phyloP scores from a whole-genome alignment of 2,797 vertebrate genomes.

The Pampus argenteus region DNA sequence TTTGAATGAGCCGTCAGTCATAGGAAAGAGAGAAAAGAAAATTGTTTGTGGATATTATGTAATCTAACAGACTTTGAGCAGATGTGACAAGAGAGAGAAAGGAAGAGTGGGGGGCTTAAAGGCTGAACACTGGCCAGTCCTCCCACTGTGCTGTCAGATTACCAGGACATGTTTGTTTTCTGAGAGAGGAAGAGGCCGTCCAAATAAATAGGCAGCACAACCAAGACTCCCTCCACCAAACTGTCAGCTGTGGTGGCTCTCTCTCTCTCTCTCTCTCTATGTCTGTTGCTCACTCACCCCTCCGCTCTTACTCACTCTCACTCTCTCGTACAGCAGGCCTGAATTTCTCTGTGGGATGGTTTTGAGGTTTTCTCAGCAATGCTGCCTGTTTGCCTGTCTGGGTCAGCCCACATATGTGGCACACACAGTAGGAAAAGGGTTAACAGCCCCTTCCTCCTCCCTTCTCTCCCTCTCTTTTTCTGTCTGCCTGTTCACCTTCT shows the following conservation, averaged over 20 bases:
- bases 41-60: constrained; percentile 75
- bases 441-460: constrained; percentile 67
- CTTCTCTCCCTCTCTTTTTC: constrained; percentile 16
- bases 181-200: constrained; percentile 73
- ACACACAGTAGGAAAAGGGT: constrained; percentile 80
- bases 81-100: constrained; percentile 63
- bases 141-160: constrained; percentile 78
- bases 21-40: constrained; percentile 70
- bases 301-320: constrained; percentile 44
- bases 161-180: constrained; percentile 80
- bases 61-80: constrained; percentile 73
- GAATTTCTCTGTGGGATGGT: constrained; percentile 79
- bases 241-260: constrained; percentile 67
- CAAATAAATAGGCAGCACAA: constrained; percentile 80
- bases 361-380: constrained; percentile 83
- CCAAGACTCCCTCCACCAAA: constrained; percentile 62
- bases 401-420: constrained; percentile 83
- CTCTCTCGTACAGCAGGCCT: constrained; percentile 59
- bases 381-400: constrained; percentile 82
- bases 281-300: constrained; percentile 1
- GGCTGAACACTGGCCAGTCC: constrained; percentile 66
- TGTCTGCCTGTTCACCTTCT: constrained; percentile 58
- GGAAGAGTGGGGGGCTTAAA: constrained; percentile 55
- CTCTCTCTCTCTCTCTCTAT: constrained; percentile 21
- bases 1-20: constrained; percentile 58